Percentiles rank a stretch among this genome's conserved stretches.
Evolutionary conservation across 2,797 vertebrate species (phyloP).

Genomic region (Cyclopterus lumpus): DNA sequence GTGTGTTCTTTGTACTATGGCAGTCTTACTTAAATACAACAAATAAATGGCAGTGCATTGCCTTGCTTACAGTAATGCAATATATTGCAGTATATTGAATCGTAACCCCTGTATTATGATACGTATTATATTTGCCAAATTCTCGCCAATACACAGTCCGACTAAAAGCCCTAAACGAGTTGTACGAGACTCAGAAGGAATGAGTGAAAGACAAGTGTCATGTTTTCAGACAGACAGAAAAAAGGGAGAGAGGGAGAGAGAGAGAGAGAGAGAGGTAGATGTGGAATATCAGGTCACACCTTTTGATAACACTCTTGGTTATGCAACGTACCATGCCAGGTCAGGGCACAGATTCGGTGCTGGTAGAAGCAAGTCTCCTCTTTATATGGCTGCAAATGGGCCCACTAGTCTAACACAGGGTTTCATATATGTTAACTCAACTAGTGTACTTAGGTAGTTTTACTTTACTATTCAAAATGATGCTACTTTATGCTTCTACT

Average conservation of each 20-base stretch:
- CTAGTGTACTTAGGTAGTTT: not conserved
- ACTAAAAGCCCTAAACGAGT: not conserved
- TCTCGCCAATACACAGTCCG: not conserved
- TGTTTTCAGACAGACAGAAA: slow-evolving; percentile 26
- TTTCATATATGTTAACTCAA: not conserved
- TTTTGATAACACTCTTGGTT: slow-evolving; percentile 71
- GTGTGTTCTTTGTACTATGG: not conserved
- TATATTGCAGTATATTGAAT: not conserved
- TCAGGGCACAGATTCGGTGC: slow-evolving; percentile 46
- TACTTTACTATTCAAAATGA: not conserved
- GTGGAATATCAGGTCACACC: slow-evolving; percentile 73
- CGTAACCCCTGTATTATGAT: not conserved
- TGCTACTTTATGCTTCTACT: not conserved
- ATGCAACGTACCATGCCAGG: slow-evolving; percentile 54
- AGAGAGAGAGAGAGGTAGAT: slow-evolving; percentile 12
- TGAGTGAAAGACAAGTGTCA: slow-evolving; percentile 35
- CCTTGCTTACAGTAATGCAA: not conserved
- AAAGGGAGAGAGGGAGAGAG: not conserved
- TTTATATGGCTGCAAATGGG: slow-evolving; percentile 8
- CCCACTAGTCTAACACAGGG: not conserved
- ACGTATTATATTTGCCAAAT: not conserved
- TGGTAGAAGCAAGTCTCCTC: slow-evolving; percentile 8
- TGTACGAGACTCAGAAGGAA: slow-evolving; percentile 20
- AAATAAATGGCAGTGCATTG: not conserved
- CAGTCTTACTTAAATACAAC: not conserved